phyloP scores from a whole-genome alignment of 2,113 vertebrate genomes.

The Dromiciops gliroides region DNA sequence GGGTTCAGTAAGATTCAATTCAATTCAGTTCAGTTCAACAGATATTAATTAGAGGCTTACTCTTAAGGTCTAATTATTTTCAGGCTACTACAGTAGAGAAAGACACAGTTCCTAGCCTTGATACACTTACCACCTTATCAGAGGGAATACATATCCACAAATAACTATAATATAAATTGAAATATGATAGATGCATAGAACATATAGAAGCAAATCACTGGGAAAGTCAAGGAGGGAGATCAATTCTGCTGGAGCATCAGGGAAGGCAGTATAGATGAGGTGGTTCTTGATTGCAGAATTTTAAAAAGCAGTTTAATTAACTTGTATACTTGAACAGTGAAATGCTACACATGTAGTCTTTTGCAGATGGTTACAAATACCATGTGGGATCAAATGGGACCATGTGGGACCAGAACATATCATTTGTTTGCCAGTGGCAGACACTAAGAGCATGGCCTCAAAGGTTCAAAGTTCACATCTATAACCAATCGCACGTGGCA shows the following conservation, averaged over 20 bases:
- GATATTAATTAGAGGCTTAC: background rate
- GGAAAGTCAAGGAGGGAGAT: background rate
- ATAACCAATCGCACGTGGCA: background rate
- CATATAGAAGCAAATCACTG: background rate
- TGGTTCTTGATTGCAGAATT: background rate
- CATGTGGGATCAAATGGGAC: background rate
- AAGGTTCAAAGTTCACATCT: background rate
- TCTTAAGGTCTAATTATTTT: background rate
- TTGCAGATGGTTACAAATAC: background rate
- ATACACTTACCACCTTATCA: background rate
- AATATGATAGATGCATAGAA: background rate
- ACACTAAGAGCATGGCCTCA: background rate
- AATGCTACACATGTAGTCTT: background rate
- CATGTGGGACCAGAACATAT: background rate
- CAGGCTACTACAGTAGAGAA: background rate
- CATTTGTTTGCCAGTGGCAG: rapidly evolving
- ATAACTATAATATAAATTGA: background rate
- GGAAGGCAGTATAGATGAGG: background rate
- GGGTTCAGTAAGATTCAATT: background rate
- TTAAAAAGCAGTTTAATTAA: background rate
- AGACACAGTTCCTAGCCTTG: background rate
- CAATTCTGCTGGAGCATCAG: background rate
- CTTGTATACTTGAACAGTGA: background rate
- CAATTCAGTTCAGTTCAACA: background rate
- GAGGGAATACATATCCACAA: background rate